Percentiles rank a stretch among this genome's conserved stretches.
phyloP scores from a whole-genome alignment of 2,888 invertebrate species.

The Tuta absoluta region DNA sequence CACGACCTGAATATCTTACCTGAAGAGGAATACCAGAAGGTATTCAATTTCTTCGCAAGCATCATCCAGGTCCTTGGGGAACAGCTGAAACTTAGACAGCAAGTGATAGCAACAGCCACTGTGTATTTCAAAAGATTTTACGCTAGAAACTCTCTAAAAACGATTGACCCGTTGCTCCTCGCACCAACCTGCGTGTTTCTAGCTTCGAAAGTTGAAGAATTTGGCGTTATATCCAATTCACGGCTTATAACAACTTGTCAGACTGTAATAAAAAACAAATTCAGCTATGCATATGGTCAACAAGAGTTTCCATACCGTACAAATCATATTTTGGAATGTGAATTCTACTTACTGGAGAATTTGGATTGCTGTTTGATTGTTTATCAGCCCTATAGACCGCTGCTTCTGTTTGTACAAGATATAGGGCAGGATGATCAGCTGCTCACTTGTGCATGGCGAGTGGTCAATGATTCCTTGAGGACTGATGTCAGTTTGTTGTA shows the following conservation, averaged over 20 bases:
- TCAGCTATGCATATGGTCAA: constrained; percentile 94
- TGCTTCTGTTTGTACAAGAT: constrained; percentile 95
- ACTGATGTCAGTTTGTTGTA: constrained; percentile 98
- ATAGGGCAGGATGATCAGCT: constrained; percentile 95
- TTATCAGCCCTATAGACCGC: constrained; percentile 97
- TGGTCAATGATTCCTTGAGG: constrained; percentile 97
- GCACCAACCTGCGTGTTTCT: constrained; percentile 98
- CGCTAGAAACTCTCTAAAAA: constrained; percentile 96
- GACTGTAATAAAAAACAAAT: constrained; percentile 96
- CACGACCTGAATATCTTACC: constrained; percentile 92
- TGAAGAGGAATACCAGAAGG: constrained; percentile 99
- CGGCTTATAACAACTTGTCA: constrained; percentile 97
- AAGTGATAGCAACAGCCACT: constrained; percentile 99
- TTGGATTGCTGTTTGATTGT: constrained; percentile 99
- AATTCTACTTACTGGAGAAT: constrained; percentile 98
- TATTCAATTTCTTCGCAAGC: constrained; percentile 99
- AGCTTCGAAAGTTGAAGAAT: constrained; percentile 99
- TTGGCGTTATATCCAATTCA: constrained; percentile 98
- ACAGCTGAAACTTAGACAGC: constrained; percentile 96
- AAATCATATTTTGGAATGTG: constrained; percentile 98
- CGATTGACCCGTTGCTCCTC: constrained; percentile 97
- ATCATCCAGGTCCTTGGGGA: constrained; percentile 93
- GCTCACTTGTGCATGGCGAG: constrained; percentile 95
- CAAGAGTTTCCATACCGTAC: constrained; percentile 96
- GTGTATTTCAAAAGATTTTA: constrained; percentile 99